Base-by-base conservation (phyloP, 2,888 invertebrate genomes). In the Xestia c-nigrum region DNA sequence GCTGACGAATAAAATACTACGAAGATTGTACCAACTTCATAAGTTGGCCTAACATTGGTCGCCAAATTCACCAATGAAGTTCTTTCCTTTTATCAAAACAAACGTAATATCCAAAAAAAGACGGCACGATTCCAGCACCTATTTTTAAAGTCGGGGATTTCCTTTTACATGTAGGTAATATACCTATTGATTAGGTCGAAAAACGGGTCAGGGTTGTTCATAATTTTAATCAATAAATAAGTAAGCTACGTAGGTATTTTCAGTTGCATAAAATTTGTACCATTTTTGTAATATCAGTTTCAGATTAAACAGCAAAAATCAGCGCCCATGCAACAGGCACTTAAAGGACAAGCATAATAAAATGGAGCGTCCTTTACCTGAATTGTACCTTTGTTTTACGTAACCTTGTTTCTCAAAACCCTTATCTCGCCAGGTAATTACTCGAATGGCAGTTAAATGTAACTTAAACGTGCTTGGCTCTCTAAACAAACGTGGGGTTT, bases 361-460 rank as follows among this genome's bases (percentile, higher is more conserved):
- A 66, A 52, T 14, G 12, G 52, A n/a, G 65, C 12, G 57, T 47
- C 31, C 31, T 68, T 80, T 83, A 83, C 82, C 76, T 83, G 82
- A 59, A 63, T 59, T 50, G 50, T 24, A 50, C 57, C 72, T 74
- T 82, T 81, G 59, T 71, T 24, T 31, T 21, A 43, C 10, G 65
- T 73, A 71, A 69, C 57, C 50, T 47, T 40, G 61, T 81, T 87
- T 74, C 83, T 80, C 66, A 68, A 83, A 85, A 86, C 66, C 74
- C 75, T 78, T 88, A 88, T 78, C 88, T 79, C 40, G 38, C 21
- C 71, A 69, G 75, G 81, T 84, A 84, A 67, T 65, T 66, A 74
- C 55, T 40, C 21, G 38, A 65, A 83, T 72, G 24, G 76, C 72
- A 81, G 69, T 73, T 47, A 65, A 79, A n/a, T 55, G 71, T 74